Base-by-base conservation (phyloP, 1,140 invertebrate species). In the Conus ventricosus region DNA sequence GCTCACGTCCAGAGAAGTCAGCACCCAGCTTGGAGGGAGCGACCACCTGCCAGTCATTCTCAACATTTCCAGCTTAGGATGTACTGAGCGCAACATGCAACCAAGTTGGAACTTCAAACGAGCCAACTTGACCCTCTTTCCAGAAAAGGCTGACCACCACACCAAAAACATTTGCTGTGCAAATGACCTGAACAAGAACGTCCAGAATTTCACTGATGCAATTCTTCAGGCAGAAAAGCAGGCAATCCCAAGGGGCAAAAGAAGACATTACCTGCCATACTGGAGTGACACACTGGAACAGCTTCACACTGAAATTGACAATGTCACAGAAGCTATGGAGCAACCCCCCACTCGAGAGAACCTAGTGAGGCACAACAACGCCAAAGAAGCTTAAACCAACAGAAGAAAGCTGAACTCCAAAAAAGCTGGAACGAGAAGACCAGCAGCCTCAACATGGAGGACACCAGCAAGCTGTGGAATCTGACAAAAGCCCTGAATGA, bases 361-460 rank as follows among this genome's bases (percentile, higher is more conserved):
- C 75, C 11, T 23, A n/a, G 11, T 17, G 75, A 78, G n/a, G n/a
- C 75, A 78, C 75, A 78, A 78, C 75, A 78, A n/a, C n/a, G n/a
- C n/a, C n/a, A n/a, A n/a, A n/a, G n/a, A n/a, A 78, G 11, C n/a
- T 78, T 78, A 1, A 78, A 78, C 75, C 75, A 78, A 23, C n/a
- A 78, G n/a, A 78, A 78, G 17, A 11, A 63, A 20, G 17, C 60
- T 63, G 60, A 63, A 20, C 10, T 63, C 25, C 1, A 25, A 25
- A 86, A 60, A 27, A 63, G 84, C 60, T 25, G 15, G 55, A 63
- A 39, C 23, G 84, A 86, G 63, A 86, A 71, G 84, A 86, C 84
- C 17, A 71, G 63, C 57, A 63, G 23, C 23, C 63, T 86, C 10
- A 71, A 86, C 84, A 51, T 86, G 60, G 84, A 71, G 54, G 84